These are phyloP conservation scores for Argyra leucocephala DNA, from an alignment of 2,888 invertebrate genomes.

Conservation along the genomic window DNA sequence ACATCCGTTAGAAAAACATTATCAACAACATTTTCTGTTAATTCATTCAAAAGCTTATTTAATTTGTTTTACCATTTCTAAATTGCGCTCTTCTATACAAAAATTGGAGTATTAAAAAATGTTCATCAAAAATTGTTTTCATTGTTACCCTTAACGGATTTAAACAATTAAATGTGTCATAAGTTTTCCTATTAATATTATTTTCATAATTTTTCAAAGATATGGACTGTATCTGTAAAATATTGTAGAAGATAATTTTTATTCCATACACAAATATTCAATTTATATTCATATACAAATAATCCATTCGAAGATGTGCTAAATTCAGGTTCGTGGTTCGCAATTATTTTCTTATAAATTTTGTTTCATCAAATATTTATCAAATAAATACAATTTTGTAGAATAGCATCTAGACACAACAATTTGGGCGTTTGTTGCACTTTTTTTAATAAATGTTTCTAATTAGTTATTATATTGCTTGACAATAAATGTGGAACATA, in stretches of 20 bases:
- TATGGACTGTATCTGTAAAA: conserved; percentile 25
- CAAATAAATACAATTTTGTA: too few species aligned
- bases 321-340: too few species aligned
- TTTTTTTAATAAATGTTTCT: too few species aligned
- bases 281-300: too few species aligned
- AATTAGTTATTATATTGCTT: too few species aligned
- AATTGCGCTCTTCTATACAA: conserved; percentile 22
- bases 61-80: conserved; percentile 23
- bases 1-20: conserved; percentile 28
- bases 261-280: conserved; percentile 28
- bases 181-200: conserved; percentile 23
- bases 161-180: conserved; percentile 26
- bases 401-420: too few species aligned
- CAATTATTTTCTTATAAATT: too few species aligned
- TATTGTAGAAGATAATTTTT: conserved; percentile 27
- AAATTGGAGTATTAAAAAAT: conserved; percentile 31
- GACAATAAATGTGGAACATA: too few species aligned
- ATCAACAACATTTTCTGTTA: conserved; percentile 24
- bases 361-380: too few species aligned
- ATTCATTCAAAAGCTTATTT: conserved; percentile 26
- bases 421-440: too few species aligned
- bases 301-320: too few species aligned
- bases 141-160: conserved; percentile 30
- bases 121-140: conserved; percentile 30
- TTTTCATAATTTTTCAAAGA: conserved; percentile 22